Base-by-base conservation (phyloP, 2,888 invertebrate species). In the Morinoia aosen region DNA sequence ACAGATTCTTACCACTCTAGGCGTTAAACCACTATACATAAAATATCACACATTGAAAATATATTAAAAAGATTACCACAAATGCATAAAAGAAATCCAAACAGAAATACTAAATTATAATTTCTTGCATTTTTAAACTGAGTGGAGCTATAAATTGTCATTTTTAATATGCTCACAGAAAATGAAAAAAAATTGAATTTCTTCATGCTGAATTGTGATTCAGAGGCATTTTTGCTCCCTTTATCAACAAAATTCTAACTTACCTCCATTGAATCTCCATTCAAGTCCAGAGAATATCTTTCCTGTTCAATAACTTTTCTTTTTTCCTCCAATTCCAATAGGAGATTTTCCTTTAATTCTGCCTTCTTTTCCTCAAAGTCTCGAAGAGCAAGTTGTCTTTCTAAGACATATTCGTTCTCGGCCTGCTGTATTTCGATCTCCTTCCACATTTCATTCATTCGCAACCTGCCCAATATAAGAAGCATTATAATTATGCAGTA, bases 321-420 rank as follows among this genome's bases (percentile, higher is more conserved):
- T 97, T 99, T 99, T 97, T 99, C 99, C 97, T 99, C 99, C 97
- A 99, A 98, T 97, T 99, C 99, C 64, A 98, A 98, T 58, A 99
- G 98, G 88, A 99, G 97, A 97, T 98, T 99, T 97, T 99, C 99
- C 97, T 98, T 98, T 40, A 99, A 97, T 97, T 99, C 99, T 96
- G 98, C 98, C 97, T 99, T 99, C 97, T 99, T 99, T 97, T 99
- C 99, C 97, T 99, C 99, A 97, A 99, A 99, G 97, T 99, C 99
- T 97, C 99, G 98, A 0, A 98, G 98, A 0, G 96, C 96, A 56
- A 96, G 57, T 56, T 96, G 99, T 97, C 99, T 99, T 97, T 99
- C 99, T 88, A 98, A 98, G 96, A 98, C 98, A 97, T 98, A 99
- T 97, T 99, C 99, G 96, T 98, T 98, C 97, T 99, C 99, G 0